phyloP scores from a whole-genome alignment of 2,113 vertebrate genomes.

The Phalacrocorax carbo region DNA sequence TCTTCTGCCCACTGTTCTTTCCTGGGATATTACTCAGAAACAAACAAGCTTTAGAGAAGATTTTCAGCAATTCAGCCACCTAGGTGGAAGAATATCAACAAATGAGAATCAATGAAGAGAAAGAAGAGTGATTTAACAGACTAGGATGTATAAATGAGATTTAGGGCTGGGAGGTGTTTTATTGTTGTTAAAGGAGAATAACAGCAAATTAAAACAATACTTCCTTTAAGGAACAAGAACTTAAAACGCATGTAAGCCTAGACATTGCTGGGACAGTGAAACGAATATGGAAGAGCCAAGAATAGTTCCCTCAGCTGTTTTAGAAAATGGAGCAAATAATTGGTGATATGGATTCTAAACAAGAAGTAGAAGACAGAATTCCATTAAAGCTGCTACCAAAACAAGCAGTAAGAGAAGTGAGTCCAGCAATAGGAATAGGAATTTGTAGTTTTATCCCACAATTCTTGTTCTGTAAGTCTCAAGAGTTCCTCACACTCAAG shows the following conservation, averaged over 20 bases:
- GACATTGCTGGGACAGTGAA: neutral
- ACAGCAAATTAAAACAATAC: neutral
- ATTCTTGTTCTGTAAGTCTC: neutral
- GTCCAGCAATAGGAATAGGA: neutral
- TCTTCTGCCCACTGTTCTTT: neutral
- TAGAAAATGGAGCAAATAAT: neutral
- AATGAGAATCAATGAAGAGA: neutral
- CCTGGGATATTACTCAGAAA: neutral
- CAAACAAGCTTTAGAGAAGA: neutral
- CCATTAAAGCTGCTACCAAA: neutral
- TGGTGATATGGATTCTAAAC: neutral
- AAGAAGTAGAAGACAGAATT: neutral
- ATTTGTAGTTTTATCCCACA: neutral
- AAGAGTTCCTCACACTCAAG: neutral
- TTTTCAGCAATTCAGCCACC: neutral
- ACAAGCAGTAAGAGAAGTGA: neutral
- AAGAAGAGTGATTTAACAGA: neutral
- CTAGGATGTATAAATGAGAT: neutral
- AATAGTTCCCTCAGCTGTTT: neutral
- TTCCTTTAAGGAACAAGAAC: neutral
- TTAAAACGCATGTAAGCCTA: neutral
- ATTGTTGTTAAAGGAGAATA: neutral
- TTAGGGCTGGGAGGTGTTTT: neutral
- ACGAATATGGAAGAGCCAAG: neutral
- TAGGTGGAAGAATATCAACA: neutral